Evolutionary conservation across 2,113 vertebrate genomes (phyloP).

Genomic region (Acanthisitta chloris): DNA sequence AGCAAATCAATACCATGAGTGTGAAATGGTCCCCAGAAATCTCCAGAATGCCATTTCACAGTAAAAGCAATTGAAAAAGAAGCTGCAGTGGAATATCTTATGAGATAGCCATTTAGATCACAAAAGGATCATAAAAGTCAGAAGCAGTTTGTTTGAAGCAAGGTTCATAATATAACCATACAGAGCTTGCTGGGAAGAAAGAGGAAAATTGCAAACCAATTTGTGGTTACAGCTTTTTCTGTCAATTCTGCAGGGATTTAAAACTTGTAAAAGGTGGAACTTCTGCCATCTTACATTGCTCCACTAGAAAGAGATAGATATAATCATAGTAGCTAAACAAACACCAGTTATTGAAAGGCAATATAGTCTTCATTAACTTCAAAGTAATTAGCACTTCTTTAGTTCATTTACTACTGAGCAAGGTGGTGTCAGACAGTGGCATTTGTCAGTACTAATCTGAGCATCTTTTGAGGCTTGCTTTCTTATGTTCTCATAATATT

Average conservation of each 20-base stretch:
- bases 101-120: conserved; percentile 81
- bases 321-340: conserved; percentile 67
- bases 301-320: conserved; percentile 55
- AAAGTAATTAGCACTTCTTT: conserved; percentile 65
- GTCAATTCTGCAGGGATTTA: conserved; percentile 78
- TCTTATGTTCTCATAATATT: background rate
- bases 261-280: conserved; percentile 77
- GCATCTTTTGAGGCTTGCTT: background rate
- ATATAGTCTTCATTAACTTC: conserved; percentile 70
- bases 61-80: conserved; percentile 78
- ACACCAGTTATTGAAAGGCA: conserved; percentile 71
- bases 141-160: conserved; percentile 79
- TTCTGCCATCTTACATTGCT: conserved; percentile 68
- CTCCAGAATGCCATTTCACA: conserved; percentile 78
- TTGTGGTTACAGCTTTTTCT: conserved; percentile 78
- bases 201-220: conserved; percentile 80
- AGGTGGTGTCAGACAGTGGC: conserved; percentile 30
- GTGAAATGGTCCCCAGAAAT: conserved; percentile 77
- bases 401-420: conserved; percentile 41
- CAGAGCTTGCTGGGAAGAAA: conserved; percentile 69
- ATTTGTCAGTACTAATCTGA: conserved; percentile 49
- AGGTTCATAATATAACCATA: conserved; percentile 77
- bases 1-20: conserved; percentile 78
- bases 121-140: conserved; percentile 82
- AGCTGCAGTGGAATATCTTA: conserved; percentile 77